Base-by-base conservation (phyloP, 1,140 invertebrate genomes). In the Drosophila sechellia region DNA sequence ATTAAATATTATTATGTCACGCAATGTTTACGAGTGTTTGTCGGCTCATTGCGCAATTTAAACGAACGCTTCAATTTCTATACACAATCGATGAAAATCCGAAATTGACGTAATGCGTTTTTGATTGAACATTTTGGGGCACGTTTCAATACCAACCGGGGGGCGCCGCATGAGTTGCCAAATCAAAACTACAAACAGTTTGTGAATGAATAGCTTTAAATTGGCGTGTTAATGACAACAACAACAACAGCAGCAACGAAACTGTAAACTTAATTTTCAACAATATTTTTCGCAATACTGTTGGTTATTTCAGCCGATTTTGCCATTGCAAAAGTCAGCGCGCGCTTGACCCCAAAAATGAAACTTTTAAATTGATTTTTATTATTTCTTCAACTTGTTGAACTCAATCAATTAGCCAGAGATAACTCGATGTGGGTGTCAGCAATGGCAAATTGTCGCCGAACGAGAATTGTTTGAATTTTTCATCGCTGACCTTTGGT, bases 1-100 rank as follows among this genome's bases (percentile, higher is more conserved):
- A 87, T 87, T 85, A 81, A 85, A 76, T 77, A 86, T 76, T 79
- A 83, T 83, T 79, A 83, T 87, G 81, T 87, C 83, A 87, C 83
- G 70, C 74, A 83, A 60, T 84, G 54, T 70, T 70, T 70, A 70
- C 68, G 64, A 70, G 57, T 70, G 68, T 70, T 85, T 85, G 72
- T 39, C 37, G 48, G 35, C 27, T 49, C 60, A 43, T 84, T 83
- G 70, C 65, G 76, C 66, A 80, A 83, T 48, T 34, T 39, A 27
- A 25, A 15, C 27, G 35, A 64, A 43, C 60, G 43, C 40, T 49
- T 72, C 57, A 35, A 52, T 77, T 66, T 66, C 45, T 74, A 48
- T 64, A 27, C 40, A 64, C 42, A 53, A 57, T 68, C 57, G 55
- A 61, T 81, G 71, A 70, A 78, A 81, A 81, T 86, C 59, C 37